Percentiles rank a stretch among this genome's conserved stretches.
Conservation (phyloP, 2,113 vertebrate species). For the Scomber scombrus region DNA sequence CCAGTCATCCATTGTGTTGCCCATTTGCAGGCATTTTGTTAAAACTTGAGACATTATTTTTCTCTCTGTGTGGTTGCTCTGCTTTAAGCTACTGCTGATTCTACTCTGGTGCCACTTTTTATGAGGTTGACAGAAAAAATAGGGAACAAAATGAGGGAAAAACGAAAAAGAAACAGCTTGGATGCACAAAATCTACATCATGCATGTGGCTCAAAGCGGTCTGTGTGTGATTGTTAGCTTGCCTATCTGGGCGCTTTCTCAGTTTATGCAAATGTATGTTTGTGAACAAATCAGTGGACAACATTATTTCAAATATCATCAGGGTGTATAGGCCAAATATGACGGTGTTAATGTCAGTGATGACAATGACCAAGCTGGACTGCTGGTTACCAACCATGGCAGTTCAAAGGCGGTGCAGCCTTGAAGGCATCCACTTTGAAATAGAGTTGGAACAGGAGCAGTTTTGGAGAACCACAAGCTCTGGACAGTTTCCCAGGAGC, state of each 20-base stretch:
- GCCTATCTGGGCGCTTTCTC: constrained; percentile 19
- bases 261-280: not conserved
- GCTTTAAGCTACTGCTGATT: constrained; percentile 31
- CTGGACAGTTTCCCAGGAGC: constrained; percentile 74
- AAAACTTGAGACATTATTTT: constrained; percentile 23
- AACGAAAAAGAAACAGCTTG: constrained; percentile 19
- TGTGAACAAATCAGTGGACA: constrained; percentile 29
- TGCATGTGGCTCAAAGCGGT: constrained; percentile 6
- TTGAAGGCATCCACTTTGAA: constrained; percentile 62
- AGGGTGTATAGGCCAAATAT: constrained; percentile 7
- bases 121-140: constrained; percentile 3
- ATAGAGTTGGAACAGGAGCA: constrained; percentile 49
- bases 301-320: constrained; percentile 29
- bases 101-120: constrained; percentile 1
- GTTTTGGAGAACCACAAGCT: constrained; percentile 59
- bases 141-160: not conserved
- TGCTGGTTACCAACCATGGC: constrained; percentile 36
- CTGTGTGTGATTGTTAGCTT: not conserved
- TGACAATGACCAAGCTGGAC: constrained; percentile 34
- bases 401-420: constrained; percentile 58
- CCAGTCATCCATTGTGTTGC: constrained; percentile 11
- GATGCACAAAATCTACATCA: constrained; percentile 3
- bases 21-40: constrained; percentile 40
- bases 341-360: constrained; percentile 14
- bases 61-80: constrained; percentile 25